Percentiles rank a stretch among this genome's conserved stretches.
These are phyloP conservation scores for Pyrgus malvae DNA, from an alignment of 2,888 invertebrate species.

Conservation along the genomic window DNA sequence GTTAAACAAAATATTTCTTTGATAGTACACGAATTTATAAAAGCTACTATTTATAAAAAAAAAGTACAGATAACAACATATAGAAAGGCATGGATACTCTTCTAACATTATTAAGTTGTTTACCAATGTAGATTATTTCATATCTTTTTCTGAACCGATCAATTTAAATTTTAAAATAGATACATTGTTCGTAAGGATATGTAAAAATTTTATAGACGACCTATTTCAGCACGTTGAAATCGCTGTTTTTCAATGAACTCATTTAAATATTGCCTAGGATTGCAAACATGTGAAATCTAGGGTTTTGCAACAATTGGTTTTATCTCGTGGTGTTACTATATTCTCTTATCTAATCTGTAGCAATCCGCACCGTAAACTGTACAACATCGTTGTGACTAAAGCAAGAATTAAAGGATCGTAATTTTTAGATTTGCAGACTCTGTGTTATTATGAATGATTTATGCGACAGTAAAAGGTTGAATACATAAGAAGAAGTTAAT, in stretches of 20 bases:
- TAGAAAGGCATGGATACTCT: too few relatives aligned
- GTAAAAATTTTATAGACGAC: slow-evolving; percentile 6
- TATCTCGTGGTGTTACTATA: slow-evolving; percentile 21
- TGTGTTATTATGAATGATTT: not conserved
- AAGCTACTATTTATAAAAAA: too few relatives aligned
- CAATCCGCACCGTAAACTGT: slow-evolving; percentile 15
- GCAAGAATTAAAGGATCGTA: slow-evolving; percentile 2
- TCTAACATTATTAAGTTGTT: not conserved
- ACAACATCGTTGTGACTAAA: not conserved
- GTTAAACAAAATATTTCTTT: too few relatives aligned
- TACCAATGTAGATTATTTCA: not conserved
- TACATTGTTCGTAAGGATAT: not conserved
- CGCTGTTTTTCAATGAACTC: slow-evolving; percentile 19
- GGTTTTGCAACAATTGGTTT: slow-evolving; percentile 9
- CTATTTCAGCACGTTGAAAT: slow-evolving; percentile 9
- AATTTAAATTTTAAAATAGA: not conserved
- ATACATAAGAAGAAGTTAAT: too few relatives aligned
- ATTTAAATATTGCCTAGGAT: slow-evolving; percentile 22
- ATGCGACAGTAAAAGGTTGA: slow-evolving; percentile 1
- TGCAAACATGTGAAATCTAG: slow-evolving; percentile 6
- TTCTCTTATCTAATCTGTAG: slow-evolving; percentile 23
- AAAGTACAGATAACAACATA: too few relatives aligned
- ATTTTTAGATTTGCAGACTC: slow-evolving; percentile 9
- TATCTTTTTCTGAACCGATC: not conserved
- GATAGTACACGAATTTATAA: too few relatives aligned